Conservation (phyloP, 2,113 vertebrate species). For the Hypomesus transpacificus region DNA sequence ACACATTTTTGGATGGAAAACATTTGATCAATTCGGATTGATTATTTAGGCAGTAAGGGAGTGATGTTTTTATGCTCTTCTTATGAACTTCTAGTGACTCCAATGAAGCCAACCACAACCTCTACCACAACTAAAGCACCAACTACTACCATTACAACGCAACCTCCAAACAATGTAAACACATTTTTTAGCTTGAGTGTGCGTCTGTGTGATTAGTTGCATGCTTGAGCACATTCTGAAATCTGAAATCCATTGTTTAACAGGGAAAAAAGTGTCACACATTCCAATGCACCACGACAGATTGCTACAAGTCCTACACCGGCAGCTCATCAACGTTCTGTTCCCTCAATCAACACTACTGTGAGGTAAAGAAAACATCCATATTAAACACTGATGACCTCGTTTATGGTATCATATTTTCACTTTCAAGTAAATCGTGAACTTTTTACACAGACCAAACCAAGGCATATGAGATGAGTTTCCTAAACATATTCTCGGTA, state of each 20-base stretch:
- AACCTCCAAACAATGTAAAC: constrained; percentile 58
- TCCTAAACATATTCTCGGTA: background rate
- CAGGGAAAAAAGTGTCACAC: constrained; percentile 73
- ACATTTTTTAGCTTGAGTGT: background rate
- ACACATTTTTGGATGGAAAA: too few species aligned
- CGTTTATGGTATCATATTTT: background rate
- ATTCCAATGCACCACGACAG: constrained; percentile 49
- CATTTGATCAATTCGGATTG: too few species aligned
- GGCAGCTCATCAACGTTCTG: constrained; percentile 9
- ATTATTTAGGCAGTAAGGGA: too few species aligned
- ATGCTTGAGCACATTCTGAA: background rate
- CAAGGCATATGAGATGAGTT: too few species aligned
- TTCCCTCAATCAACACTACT: constrained; percentile 62
- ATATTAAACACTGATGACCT: background rate
- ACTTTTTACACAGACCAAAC: too few species aligned
- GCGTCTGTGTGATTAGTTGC: background rate
- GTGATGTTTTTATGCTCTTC: background rate
- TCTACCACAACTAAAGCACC: constrained; percentile 14
- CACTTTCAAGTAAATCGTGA: too few species aligned
- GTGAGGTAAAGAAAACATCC: constrained; percentile 65
- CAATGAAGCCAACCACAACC: constrained; percentile 3
- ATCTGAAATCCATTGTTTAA: constrained; percentile 1
- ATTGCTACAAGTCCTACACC: constrained; percentile 67
- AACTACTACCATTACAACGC: background rate
- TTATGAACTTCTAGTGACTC: constrained; percentile 1